Conservation (phyloP, 2,113 vertebrate species). For the Sinocyclocheilus anshuiensis region DNA sequence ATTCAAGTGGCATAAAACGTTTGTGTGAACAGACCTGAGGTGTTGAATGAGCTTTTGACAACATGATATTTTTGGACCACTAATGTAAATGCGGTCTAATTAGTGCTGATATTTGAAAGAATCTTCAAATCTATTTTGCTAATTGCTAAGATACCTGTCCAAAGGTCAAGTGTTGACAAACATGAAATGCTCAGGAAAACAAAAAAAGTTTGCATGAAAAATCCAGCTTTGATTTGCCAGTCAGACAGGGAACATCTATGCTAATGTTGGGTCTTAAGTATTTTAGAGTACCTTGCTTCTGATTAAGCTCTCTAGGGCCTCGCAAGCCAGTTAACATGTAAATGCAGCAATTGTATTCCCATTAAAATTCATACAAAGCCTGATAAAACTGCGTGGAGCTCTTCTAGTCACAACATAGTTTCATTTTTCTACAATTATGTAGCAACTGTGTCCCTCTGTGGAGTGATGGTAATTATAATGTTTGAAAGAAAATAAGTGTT, state of each 20-base stretch:
- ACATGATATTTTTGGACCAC: constrained; percentile 23
- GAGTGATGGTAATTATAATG: constrained; percentile 20
- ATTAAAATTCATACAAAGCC: constrained; percentile 50
- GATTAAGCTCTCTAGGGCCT: constrained; percentile 57
- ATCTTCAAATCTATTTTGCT: constrained; percentile 45
- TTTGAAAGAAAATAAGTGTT: constrained; percentile 13
- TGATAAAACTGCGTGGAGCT: constrained; percentile 29
- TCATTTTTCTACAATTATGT: constrained; percentile 24
- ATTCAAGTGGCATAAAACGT: neutral
- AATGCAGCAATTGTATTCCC: constrained; percentile 54
- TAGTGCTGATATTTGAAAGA: constrained; percentile 45
- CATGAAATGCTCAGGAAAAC: constrained; percentile 2
- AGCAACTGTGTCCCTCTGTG: neutral
- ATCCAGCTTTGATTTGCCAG: constrained; percentile 43
- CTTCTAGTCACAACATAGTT: constrained; percentile 52
- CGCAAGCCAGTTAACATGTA: constrained; percentile 57
- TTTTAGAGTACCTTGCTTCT: constrained; percentile 50
- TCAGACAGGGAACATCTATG: constrained; percentile 44
- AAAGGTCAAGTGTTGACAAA: constrained; percentile 64
- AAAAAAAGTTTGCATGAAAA: constrained; percentile 52
- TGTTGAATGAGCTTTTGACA: constrained; percentile 23
- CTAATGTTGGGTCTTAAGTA: constrained; percentile 56
- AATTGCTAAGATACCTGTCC: constrained; percentile 51
- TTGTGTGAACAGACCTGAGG: neutral
- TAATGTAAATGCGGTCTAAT: constrained; percentile 52